Percentiles rank a stretch among this genome's conserved stretches.
Conservation (phyloP, 2,888 invertebrate genomes). For the Syrphus vitripennis region DNA sequence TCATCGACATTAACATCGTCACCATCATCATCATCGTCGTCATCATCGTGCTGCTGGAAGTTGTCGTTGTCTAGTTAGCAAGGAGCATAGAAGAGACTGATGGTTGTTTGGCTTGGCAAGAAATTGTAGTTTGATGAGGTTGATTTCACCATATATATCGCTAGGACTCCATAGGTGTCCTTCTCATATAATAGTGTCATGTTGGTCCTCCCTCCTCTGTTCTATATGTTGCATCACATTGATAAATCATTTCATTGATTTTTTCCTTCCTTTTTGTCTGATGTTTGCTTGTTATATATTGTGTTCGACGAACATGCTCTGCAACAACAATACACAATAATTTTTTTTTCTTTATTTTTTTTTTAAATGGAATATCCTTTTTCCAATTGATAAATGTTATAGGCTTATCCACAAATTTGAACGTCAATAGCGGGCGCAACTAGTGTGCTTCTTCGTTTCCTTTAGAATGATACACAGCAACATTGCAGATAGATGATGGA, state of each 20-base stretch:
- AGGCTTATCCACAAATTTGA: constrained; percentile 69
- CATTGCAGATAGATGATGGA: constrained; percentile 24
- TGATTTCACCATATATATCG: background rate
- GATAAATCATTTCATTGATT: constrained; percentile 69
- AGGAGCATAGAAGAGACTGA: background rate
- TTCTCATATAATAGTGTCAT: background rate
- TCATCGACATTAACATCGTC: constrained; percentile 51
- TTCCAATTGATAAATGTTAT: constrained; percentile 68
- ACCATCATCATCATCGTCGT: constrained; percentile 7
- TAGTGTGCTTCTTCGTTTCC: constrained; percentile 23
- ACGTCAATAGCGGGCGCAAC: constrained; percentile 61
- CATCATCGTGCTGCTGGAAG: background rate
- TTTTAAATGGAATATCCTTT: constrained; percentile 46
- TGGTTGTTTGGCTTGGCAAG: constrained; percentile 20
- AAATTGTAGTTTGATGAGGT: constrained; percentile 54
- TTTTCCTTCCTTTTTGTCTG: constrained; percentile 5
- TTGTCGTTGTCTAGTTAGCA: constrained; percentile 17
- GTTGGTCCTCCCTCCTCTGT: background rate
- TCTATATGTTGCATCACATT: background rate
- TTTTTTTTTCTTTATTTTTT: background rate
- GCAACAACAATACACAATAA: constrained; percentile 13
- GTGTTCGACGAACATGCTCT: background rate
- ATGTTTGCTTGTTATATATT: background rate
- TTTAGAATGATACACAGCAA: background rate
- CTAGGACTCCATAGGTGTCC: constrained; percentile 1